Conservation (phyloP, 2,888 invertebrate species). For the Platycheirus albimanus region DNA sequence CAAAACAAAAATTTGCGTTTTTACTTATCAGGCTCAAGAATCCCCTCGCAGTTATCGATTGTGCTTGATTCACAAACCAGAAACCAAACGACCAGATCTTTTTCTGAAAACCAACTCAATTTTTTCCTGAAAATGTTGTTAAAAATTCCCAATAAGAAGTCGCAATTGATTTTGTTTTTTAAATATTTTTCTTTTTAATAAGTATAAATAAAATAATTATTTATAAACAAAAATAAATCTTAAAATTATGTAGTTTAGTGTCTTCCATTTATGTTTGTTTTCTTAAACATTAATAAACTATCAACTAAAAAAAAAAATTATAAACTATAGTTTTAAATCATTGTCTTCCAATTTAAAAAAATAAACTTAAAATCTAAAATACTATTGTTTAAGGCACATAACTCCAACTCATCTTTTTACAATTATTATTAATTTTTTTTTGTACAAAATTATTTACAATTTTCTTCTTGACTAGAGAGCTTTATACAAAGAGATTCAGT, state of each 20-base stretch:
- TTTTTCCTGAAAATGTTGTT: neutral
- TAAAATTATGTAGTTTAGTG: slow-evolving; percentile 79
- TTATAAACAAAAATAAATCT: slow-evolving; percentile 63
- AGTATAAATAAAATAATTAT: slow-evolving; percentile 52
- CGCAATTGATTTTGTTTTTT: slow-evolving; percentile 44
- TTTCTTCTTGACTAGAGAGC: slow-evolving; percentile 74
- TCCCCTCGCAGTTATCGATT: too few relatives aligned
- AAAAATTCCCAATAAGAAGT: slow-evolving; percentile 33
- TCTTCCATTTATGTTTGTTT: slow-evolving; percentile 79
- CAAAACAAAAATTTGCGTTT: too few relatives aligned
- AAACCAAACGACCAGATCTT: too few relatives aligned
- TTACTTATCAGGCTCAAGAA: too few relatives aligned
- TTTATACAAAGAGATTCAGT: slow-evolving; percentile 48
- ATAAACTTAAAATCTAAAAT: slow-evolving; percentile 66
- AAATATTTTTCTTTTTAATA: slow-evolving; percentile 75
- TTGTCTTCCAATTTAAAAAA: slow-evolving; percentile 80
- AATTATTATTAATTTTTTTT: slow-evolving; percentile 45
- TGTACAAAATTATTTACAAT: slow-evolving; percentile 65
- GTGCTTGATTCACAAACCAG: too few relatives aligned
- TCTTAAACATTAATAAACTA: slow-evolving; percentile 73
- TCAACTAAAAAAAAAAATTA: slow-evolving; percentile 25
- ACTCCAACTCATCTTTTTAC: slow-evolving; percentile 78
- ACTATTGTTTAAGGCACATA: slow-evolving; percentile 78
- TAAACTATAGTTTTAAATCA: slow-evolving; percentile 79
- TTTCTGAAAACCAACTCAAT: neutral